phyloP scores from a whole-genome alignment of 2,888 invertebrate genomes.

The Drosophila ochracea region DNA sequence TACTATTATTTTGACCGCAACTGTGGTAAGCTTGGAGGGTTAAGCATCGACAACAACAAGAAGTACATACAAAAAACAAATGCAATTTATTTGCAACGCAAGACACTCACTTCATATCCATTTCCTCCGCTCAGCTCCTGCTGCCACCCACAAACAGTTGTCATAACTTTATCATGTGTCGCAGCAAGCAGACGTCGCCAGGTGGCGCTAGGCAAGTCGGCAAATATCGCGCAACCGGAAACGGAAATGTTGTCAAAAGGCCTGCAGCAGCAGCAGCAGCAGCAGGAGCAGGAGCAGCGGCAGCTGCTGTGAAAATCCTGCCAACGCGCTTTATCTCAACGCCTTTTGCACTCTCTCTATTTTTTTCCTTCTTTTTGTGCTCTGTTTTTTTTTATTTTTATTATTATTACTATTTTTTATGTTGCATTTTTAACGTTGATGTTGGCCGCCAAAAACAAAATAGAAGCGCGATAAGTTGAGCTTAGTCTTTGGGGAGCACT shows the following conservation, averaged over 20 bases:
- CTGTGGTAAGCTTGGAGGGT: conserved; percentile 3
- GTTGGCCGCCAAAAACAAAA: conserved; percentile 1
- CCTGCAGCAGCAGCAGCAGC: conserved; percentile 35
- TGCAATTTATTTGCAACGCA: conserved; percentile 57
- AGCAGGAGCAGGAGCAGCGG: not conserved
- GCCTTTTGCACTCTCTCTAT: conserved; percentile 10
- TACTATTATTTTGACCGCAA: not conserved
- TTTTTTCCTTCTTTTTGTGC: not conserved
- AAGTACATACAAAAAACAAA: conserved; percentile 48
- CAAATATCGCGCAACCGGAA: conserved; percentile 41
- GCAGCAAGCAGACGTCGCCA: conserved; percentile 37
- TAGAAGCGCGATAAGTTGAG: conserved; percentile 39
- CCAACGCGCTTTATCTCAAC: conserved; percentile 46
- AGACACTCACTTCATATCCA: conserved; percentile 9
- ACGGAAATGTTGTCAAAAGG: conserved; percentile 60
- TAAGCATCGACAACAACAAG: conserved; percentile 30
- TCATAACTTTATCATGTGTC: conserved; percentile 61
- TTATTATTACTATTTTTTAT: not conserved
- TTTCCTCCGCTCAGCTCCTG: not conserved
- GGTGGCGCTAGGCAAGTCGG: conserved; percentile 52
- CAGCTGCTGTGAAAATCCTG: conserved; percentile 18
- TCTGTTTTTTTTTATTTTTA: not conserved
- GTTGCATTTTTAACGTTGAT: conserved; percentile 22
- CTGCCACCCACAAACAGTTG: not conserved
- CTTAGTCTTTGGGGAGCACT: conserved; percentile 21